phyloP scores from a whole-genome alignment of 2,113 vertebrate species.

The Nothocercus julius region DNA sequence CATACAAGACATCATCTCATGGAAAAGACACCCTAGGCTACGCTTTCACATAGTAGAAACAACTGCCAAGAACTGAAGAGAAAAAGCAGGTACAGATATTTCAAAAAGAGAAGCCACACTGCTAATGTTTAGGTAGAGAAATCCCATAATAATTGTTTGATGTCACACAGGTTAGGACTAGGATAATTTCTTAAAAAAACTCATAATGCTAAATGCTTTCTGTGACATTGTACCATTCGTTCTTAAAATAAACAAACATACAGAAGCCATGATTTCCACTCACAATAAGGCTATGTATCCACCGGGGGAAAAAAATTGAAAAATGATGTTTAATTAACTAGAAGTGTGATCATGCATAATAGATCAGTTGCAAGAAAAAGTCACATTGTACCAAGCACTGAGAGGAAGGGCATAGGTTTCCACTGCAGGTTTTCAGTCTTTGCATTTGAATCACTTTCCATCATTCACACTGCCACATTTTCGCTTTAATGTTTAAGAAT shows the following conservation, averaged over 20 bases:
- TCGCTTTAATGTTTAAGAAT: neutral
- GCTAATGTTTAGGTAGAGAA: neutral
- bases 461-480: neutral
- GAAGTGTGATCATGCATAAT: neutral
- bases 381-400: neutral
- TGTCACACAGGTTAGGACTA: slow-evolving; percentile 31
- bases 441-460: neutral
- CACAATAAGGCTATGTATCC: slow-evolving; percentile 39
- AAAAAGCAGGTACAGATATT: neutral
- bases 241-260: slow-evolving; percentile 6
- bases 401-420: rapidly evolving
- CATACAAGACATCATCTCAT: neutral
- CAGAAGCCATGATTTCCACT: slow-evolving; percentile 37
- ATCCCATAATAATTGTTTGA: neutral
- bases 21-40: slow-evolving; percentile 12
- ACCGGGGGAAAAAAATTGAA: slow-evolving; percentile 56
- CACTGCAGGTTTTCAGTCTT: neutral
- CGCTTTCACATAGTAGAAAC: slow-evolving; percentile 34
- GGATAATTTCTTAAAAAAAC: slow-evolving; percentile 5
- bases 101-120: neutral
- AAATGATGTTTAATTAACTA: slow-evolving; percentile 60
- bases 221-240: slow-evolving; percentile 6
- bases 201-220: slow-evolving; percentile 42
- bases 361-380: neutral
- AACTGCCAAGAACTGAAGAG: neutral